Evolutionary conservation across 2,113 vertebrate species (phyloP).

Genomic region (Nematolebias whitei): DNA sequence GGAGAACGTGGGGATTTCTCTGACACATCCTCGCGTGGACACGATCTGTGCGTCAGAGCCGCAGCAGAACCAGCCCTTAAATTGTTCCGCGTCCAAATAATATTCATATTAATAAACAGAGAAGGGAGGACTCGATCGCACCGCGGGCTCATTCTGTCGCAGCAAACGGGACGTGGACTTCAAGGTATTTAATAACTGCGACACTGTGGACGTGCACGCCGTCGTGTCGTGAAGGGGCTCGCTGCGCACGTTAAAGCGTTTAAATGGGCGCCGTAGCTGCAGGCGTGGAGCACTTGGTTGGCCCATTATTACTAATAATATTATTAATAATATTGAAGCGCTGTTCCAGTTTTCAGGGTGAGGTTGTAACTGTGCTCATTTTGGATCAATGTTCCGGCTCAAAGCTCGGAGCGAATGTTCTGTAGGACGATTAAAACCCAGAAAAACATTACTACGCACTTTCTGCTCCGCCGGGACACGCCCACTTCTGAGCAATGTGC

Average conservation of each 20-base stretch:
- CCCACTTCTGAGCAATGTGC: slow-evolving; percentile 75
- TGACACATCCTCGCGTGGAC: slow-evolving; percentile 48
- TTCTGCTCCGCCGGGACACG: slow-evolving; percentile 79
- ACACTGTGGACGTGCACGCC: slow-evolving; percentile 47
- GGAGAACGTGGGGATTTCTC: slow-evolving; percentile 68
- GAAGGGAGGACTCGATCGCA: slow-evolving; percentile 49
- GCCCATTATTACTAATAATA: not conserved
- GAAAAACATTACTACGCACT: slow-evolving; percentile 81
- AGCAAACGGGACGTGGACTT: slow-evolving; percentile 66
- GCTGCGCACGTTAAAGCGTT: slow-evolving; percentile 52
- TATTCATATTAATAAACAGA: too few relatives aligned
- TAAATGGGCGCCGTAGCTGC: slow-evolving; percentile 44
- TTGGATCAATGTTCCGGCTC: not conserved
- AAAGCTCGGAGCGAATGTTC: slow-evolving; percentile 9
- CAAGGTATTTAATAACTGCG: slow-evolving; percentile 79
- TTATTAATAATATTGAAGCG: not conserved
- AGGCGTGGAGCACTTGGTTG: slow-evolving; percentile 45
- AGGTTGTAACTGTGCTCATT: slow-evolving; percentile 13
- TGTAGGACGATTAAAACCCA: slow-evolving; percentile 37
- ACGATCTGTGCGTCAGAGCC: slow-evolving; percentile 64
- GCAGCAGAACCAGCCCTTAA: slow-evolving; percentile 48
- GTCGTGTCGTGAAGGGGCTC: slow-evolving; percentile 48
- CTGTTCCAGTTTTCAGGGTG: not conserved
- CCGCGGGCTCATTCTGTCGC: slow-evolving; percentile 41
- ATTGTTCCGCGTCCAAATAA: slow-evolving; percentile 45